Evolutionary conservation across 1,140 invertebrate genomes (phyloP), one percentile per base, ranked within the genome.

Genomic region (Heliconius himera): DNA sequence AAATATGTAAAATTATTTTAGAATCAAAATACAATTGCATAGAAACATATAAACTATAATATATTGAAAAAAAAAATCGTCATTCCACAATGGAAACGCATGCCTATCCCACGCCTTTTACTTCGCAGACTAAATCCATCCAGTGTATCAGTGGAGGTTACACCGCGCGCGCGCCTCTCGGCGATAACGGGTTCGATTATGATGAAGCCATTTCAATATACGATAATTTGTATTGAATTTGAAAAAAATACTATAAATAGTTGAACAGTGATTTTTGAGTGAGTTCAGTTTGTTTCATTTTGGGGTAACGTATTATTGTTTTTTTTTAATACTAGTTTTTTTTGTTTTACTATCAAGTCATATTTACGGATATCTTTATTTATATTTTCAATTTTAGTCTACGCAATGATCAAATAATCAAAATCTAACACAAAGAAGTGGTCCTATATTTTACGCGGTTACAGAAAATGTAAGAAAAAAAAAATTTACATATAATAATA

Each of bases 91-190:
- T 81, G 79, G 22, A 76, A 81, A 83, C 79, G 77, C 78, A 75
- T 51, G 46, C 70, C 66, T 80, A 89, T 80, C 91, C 92, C 92
- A 93, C 92, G 90, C 92, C 83, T 87, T 90, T 91, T 88, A 83
- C 86, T 91, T 90, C 88, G 86, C 85, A 83, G 85, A 88, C 82
- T 87, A 82, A 77, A 79, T 49, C 81, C 84, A 87, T 90, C 86
- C 86, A 89, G 88, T 92, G 81, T 72, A 77, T 77, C 82, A 81
- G 78, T 83, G 88, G 75, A 85, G 73, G 84, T 71, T 84, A 82
- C 9, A 72, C 81, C 54, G 87, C 84, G 84, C 88, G 88, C 91
- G 88, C 90, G 91, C 41, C 41, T 89, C 60, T 26, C 60, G 60
- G 8, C 22, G 60, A 16, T 66, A 26, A 26, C 26, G 22, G 60